These are phyloP conservation scores for Mustela lutreola DNA, from an alignment of 2,113 vertebrate species.

Conservation along the genomic window DNA sequence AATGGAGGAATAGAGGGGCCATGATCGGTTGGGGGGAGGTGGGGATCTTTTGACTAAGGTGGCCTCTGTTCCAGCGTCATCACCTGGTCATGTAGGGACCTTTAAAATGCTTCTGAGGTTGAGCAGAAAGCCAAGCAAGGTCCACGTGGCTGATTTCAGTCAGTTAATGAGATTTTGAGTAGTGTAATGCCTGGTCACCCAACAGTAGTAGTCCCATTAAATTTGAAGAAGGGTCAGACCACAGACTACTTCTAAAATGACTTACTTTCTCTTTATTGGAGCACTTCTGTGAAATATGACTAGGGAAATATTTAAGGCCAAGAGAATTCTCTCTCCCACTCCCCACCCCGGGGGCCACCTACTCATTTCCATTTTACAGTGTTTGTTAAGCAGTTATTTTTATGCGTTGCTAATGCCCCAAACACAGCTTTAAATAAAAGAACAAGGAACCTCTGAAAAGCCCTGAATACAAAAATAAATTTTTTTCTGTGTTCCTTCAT, in stretches of 20 bases:
- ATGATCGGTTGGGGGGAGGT: neutral
- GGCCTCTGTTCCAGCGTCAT: fast-evolving
- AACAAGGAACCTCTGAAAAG: constrained; percentile 1
- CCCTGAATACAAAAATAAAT: constrained; percentile 40
- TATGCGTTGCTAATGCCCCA: neutral
- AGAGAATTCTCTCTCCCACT: constrained; percentile 37
- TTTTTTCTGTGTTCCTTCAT: neutral
- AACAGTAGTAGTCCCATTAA: neutral
- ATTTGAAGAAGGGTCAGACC: neutral
- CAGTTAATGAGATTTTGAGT: neutral
- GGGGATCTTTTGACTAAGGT: fast-evolving
- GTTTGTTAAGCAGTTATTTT: constrained; percentile 41
- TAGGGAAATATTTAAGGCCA: neutral
- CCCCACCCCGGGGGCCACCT: neutral
- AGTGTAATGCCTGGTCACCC: neutral
- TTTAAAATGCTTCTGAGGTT: neutral
- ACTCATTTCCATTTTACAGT: neutral
- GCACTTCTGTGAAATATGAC: neutral
- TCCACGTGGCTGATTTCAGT: neutral
- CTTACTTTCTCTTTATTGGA: neutral
- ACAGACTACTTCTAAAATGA: neutral
- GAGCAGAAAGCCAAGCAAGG: neutral
- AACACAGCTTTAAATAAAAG: constrained; percentile 57
- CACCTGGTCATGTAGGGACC: neutral
- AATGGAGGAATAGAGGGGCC: fast-evolving